These are phyloP conservation scores for Pantala flavescens DNA, from an alignment of 1,140 invertebrate genomes.

Conservation along the genomic window DNA sequence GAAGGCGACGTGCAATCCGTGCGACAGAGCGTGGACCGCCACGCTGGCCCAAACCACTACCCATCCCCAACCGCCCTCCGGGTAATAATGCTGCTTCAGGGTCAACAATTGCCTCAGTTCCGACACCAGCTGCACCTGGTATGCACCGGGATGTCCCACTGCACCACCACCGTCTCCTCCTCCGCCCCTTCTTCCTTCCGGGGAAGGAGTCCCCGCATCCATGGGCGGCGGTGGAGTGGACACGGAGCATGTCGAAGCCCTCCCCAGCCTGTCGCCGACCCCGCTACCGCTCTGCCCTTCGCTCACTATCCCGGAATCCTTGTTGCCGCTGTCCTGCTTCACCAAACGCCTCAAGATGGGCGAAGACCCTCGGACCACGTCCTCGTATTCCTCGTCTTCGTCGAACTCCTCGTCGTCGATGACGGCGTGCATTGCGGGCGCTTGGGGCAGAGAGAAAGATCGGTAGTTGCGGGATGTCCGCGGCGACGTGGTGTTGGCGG, in stretches of 20 bases:
- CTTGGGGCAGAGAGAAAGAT: background rate
- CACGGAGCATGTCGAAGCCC: background rate
- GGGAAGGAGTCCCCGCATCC: background rate
- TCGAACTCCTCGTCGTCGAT: background rate
- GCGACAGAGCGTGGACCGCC: conserved; percentile 47
- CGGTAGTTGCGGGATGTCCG: background rate
- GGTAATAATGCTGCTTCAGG: conserved; percentile 58
- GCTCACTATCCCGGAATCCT: background rate
- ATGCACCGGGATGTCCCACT: background rate
- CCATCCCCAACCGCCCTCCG: conserved; percentile 67
- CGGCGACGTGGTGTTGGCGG: background rate
- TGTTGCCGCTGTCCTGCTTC: background rate
- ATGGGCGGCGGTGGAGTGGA: background rate
- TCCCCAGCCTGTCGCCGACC: background rate
- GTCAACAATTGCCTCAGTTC: conserved; percentile 47
- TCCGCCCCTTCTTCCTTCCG: background rate
- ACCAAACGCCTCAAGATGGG: background rate
- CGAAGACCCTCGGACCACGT: background rate
- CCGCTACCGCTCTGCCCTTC: background rate
- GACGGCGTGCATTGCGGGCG: background rate
- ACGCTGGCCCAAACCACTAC: conserved; percentile 48
- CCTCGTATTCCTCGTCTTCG: background rate
- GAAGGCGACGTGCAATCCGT: conserved; percentile 48
- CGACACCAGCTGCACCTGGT: conserved; percentile 30
- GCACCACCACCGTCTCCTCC: background rate